Evolutionary conservation across 2,797 vertebrate species (phyloP).

Genomic region (Choloepus didactylus): DNA sequence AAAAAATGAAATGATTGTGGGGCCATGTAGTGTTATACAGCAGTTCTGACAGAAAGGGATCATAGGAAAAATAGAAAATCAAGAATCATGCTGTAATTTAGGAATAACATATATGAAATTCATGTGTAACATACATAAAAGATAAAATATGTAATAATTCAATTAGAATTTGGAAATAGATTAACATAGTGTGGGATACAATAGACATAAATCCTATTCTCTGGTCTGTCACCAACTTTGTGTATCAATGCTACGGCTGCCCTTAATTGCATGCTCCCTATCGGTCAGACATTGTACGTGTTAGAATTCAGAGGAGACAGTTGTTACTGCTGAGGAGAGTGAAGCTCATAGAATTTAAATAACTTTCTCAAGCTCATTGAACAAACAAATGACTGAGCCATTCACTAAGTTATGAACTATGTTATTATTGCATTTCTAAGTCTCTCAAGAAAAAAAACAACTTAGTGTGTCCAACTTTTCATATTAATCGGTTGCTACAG

Average conservation of each 20-base stretch:
- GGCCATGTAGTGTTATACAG: neutral
- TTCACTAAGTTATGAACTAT: slow-evolving; percentile 1
- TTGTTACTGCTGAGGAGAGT: neutral
- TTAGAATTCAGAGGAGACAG: neutral
- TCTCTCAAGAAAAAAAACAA: neutral
- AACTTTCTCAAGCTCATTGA: neutral
- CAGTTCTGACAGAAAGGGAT: slow-evolving; percentile 50
- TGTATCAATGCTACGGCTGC: neutral
- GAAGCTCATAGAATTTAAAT: slow-evolving; percentile 21
- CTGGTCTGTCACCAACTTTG: neutral
- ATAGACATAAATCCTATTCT: neutral
- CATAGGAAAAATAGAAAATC: neutral
- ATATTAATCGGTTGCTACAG: neutral
- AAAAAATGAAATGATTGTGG: slow-evolving; percentile 71
- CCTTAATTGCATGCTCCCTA: neutral
- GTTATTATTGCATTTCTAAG: slow-evolving; percentile 28
- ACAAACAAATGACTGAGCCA: neutral
- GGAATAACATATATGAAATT: slow-evolving; percentile 27
- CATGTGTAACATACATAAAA: neutral
- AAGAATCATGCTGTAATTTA: neutral
- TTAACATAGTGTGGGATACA: neutral
- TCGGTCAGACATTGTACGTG: neutral
- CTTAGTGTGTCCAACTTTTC: slow-evolving; percentile 17
- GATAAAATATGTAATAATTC: slow-evolving; percentile 9
- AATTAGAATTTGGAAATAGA: slow-evolving; percentile 19